Base-by-base conservation (phyloP, 2,888 invertebrate species). In the Drosophila birchii region DNA sequence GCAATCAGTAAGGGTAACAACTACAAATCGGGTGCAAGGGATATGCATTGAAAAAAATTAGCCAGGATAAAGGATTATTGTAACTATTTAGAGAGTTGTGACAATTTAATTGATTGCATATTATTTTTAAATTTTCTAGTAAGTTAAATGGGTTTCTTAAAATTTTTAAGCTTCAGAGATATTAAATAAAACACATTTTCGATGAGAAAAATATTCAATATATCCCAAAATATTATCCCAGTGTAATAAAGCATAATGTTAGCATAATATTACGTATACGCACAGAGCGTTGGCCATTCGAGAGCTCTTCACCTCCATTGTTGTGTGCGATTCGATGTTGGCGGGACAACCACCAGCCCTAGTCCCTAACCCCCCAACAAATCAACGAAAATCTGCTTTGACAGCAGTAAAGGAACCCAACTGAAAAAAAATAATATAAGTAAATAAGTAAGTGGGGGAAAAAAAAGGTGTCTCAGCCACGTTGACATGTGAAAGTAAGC, bases 361-460 rank as follows among this genome's bases (percentile, higher is more conserved):
- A n/a, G 20, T 3, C 60, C 18, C 41, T 12, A 11, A 0, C 38
- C 14, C 14, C n/a, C 18, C 32, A 66, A 61, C 80, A 82, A 77
- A 82, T 80, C 86, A 71, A 57, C 66, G 72, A 55, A 79, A 85
- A 81, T 81, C 69, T 67, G 72, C 68, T 71, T 58, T 66, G 78
- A 73, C 86, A 81, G 75, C 75, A 66, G 58, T 47, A 51, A 53
- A 57, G 41, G 49, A 59, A 51, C 32, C 53, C 29, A 57, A 45
- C 18, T 38, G 32, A 43, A 55, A 49, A 47, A 45, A 16, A 16
- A 23, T 16, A 32, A 16, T 34, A 34, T 5, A 18, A 41, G n/a
- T 14, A 51, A 36, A 11, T 14, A 45, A 16, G 41, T 23, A 41
- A 54, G 53, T 54, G n/a, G 18, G n/a, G 34, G 38, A n/a, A 26